Evolutionary conservation across 2,113 vertebrate genomes (phyloP), one percentile per base, ranked within the genome.

Genomic region (Corapipo altera): DNA sequence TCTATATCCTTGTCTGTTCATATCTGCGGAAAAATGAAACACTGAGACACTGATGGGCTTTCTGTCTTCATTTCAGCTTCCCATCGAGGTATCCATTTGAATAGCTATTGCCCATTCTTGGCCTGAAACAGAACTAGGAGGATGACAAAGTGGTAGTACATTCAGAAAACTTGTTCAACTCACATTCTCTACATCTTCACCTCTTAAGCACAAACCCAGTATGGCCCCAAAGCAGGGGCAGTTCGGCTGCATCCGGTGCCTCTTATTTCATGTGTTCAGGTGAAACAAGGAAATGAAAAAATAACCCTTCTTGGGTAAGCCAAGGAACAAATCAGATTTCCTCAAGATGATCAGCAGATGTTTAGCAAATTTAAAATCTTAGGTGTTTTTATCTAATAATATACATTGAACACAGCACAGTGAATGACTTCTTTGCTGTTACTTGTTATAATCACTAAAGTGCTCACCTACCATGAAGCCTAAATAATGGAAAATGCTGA

Each of bases 161-260:
- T 49, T 76, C 49, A 64, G 48, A 86, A 85, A 83, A 67, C 11
- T 10, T n/a, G 8, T 17, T 58, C 23, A 46, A 4, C 8, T 89
- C 20, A 37, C 5, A 23, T 55, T 49, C 27, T 61, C 5, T 58
- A 1, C 10, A 17, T 46, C 28, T 82, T 82, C 28, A 22, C 8
- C 16, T 76, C 9, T 18, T 61, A 59, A 52, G 6, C 13, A 24
- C 58, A 65, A 80, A 76, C 3, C 5, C 6, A 5, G 2, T n/a
- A 24, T 5, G 7, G 21, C 12, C 33, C 18, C 28, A 58, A 93
- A 76, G 23, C 22, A 41, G 59, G 26, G 21, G 4, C 9, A 23
- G 6, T 54, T 77, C 0, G 0, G 4, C 33, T 91, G 19, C 27
- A 59, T 23, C 8, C 7, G 27, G 35, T 26, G 44, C 2, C 3